Evolutionary conservation across 2,797 vertebrate genomes (phyloP), one percentile per base, ranked within the genome.

Genomic region (Lithobates pipiens): DNA sequence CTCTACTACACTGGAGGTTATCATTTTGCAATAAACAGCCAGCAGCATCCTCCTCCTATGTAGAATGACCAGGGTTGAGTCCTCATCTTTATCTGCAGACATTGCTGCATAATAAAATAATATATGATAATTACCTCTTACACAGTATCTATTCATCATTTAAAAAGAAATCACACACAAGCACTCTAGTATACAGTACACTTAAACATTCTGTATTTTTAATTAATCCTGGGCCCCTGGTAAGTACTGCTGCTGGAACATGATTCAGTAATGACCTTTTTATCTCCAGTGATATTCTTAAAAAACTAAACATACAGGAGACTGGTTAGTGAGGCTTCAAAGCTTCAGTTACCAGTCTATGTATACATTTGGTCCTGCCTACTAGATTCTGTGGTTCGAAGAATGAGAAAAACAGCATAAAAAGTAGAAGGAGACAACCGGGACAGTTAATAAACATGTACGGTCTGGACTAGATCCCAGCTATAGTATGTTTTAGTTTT

Each of bases 21-120:
- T 94, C 76, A 98, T 94, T 77, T 97, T 98, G 93, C 97, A 97
- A 92, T 94, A 98, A 6, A 95, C 96, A 16, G 96, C 96, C 11
- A 98, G 95, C 88, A 96, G 92, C 78, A 91, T 95, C 85, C 97
- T 94, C 2, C 94, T 95, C 42, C 86, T 93, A 91, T 96, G 95
- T 84, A 97, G 92, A 80, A 94, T 92, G 39, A 96, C 94, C 87
- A 96, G 89, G 88, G 88, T 94, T 88, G 90, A 91, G 79, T 85
- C 91, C 50, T 91, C 93, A 34, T 91, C 91, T 90, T 88, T 90
- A 39, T 77, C 65, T 6, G 39, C 39, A 39, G 39, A 29, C 21
- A 50, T 85, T 86, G 90, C 89, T 69, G 86, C 29, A 16, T 73
- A 54, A 61, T 36, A 73, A 39, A 73, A 73, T 29, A 72, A 81